Evolutionary conservation across 2,113 vertebrate genomes (phyloP).

Genomic region (Misgurnus anguillicaudatus): DNA sequence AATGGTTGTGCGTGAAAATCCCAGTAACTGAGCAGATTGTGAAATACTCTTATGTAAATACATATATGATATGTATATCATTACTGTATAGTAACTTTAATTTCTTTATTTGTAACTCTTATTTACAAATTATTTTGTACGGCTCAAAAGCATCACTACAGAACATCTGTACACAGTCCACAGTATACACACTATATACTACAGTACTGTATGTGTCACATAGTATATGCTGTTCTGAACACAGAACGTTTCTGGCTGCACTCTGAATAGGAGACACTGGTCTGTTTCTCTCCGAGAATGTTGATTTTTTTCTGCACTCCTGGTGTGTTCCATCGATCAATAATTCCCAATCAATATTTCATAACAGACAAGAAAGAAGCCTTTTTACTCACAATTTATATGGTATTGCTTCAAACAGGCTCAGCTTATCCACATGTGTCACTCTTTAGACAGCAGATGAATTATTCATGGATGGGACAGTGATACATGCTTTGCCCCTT

Average conservation of each 20-base stretch:
- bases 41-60: too few species aligned
- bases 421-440: slow-evolving; percentile 33
- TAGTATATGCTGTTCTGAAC: too few species aligned
- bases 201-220: too few species aligned
- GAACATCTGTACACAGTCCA: too few species aligned
- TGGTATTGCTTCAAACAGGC: slow-evolving; percentile 31
- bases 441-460: slow-evolving; percentile 46
- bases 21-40: too few species aligned
- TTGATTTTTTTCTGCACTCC: not conserved
- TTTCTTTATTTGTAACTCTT: too few species aligned
- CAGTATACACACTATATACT: too few species aligned
- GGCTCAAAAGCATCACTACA: too few species aligned
- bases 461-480: slow-evolving; percentile 39
- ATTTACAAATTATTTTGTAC: too few species aligned
- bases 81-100: too few species aligned
- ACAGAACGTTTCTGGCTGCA: not conserved
- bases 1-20: too few species aligned
- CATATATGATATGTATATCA: too few species aligned
- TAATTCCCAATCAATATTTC: slow-evolving; percentile 50
- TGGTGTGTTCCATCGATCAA: slow-evolving; percentile 35
- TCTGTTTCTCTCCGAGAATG: slow-evolving; percentile 23
- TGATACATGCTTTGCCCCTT: slow-evolving; percentile 36
- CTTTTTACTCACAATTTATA: slow-evolving; percentile 37
- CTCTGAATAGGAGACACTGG: slow-evolving; percentile 42
- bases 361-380: slow-evolving; percentile 39